Conservation (phyloP, 2,888 invertebrate genomes). For the Phlogophora meticulosa region DNA sequence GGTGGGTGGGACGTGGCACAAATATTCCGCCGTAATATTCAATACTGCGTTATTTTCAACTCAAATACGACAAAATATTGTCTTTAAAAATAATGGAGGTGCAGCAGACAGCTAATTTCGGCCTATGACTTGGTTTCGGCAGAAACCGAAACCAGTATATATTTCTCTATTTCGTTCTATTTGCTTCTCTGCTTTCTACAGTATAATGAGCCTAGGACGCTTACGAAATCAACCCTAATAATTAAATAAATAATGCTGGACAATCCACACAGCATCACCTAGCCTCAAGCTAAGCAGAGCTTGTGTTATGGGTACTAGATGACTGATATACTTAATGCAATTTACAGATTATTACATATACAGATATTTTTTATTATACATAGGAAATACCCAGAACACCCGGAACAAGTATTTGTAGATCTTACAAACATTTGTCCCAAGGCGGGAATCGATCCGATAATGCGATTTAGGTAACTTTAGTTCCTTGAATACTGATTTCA, state of each 20-base stretch:
- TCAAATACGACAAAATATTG: background rate
- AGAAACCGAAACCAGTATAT: slow-evolving; percentile 2
- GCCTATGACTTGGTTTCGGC: background rate
- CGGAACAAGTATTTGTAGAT: no score
- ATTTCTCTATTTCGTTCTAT: background rate
- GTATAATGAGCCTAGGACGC: background rate
- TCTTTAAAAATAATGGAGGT: background rate
- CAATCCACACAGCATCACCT: no score
- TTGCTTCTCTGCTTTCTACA: background rate
- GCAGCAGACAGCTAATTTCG: background rate
- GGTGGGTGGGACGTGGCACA: background rate
- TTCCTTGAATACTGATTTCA: slow-evolving; percentile 11
- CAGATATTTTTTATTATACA: no score
- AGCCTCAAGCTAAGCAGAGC: no score
- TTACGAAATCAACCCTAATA: slow-evolving; percentile 4
- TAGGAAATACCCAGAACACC: no score
- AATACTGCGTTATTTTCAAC: slow-evolving; percentile 4
- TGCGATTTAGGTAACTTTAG: background rate
- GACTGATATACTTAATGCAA: no score
- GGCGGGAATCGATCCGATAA: no score
- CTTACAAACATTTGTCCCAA: no score
- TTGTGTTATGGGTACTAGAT: no score
- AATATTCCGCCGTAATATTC: background rate
- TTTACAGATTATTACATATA: no score
- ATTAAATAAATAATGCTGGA: no score